Percentiles rank a stretch among this genome's conserved stretches.
Evolutionary conservation across 1,140 invertebrate species (phyloP).

Genomic region (Cydia splendana): DNA sequence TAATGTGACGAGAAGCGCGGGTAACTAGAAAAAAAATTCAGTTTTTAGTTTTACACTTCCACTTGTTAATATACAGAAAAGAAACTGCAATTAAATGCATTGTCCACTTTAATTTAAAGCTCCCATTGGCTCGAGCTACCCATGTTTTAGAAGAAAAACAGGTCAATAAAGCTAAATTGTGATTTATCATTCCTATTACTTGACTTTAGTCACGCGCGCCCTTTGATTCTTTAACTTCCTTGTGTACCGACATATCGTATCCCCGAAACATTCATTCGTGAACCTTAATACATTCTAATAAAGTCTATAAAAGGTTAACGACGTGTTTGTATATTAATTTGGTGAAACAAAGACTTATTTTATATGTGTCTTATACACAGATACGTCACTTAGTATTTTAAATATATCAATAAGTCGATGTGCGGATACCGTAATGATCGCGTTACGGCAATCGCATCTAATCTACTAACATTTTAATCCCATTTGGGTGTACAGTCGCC

Average conservation of each 20-base stretch:
- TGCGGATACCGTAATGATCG: not conserved
- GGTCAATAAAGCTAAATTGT: slow-evolving; percentile 4
- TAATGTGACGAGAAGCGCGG: not conserved
- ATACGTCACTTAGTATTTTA: not conserved
- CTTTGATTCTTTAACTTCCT: not conserved
- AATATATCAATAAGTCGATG: not conserved
- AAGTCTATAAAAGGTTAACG: not conserved
- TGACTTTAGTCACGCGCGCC: slow-evolving; percentile 12
- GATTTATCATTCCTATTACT: not conserved
- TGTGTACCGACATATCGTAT: not conserved
- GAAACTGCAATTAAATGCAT: too few species aligned
- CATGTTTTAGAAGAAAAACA: not conserved
- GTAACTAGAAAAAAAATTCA: too few species aligned
- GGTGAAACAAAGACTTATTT: not conserved
- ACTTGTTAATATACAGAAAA: too few species aligned
- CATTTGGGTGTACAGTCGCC: too few species aligned
- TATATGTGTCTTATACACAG: not conserved
- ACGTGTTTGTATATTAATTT: not conserved
- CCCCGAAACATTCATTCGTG: not conserved
- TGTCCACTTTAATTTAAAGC: not conserved
- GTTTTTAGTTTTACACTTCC: too few species aligned
- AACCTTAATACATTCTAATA: not conserved
- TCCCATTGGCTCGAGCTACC: not conserved
- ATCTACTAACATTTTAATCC: slow-evolving; percentile 3
- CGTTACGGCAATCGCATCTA: not conserved